Base-by-base conservation (phyloP, 2,797 vertebrate species). In the Harpagifer antarcticus region DNA sequence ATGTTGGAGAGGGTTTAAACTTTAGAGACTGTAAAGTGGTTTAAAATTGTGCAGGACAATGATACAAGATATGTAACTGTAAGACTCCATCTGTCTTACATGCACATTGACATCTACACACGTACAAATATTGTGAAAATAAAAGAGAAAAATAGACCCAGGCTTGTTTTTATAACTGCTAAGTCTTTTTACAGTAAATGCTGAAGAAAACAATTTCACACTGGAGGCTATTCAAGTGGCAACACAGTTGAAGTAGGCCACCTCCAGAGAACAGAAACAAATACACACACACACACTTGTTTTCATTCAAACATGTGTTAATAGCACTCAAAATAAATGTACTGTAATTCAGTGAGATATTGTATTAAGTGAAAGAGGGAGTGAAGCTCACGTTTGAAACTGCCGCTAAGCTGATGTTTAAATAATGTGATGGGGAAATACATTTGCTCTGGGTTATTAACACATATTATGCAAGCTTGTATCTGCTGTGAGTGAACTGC, bases 1-100 rank as follows among this genome's bases (percentile, higher is more conserved):
- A 63, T 43, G 12, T 44, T 19, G 13, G 15, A 68, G 47, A 66
- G 8, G 14, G 27, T 16, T 2, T 23, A 23, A 23, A 23, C 23
- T 2, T 4, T 3, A 23, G 13, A 45, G 47, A 62, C 12, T 9
- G 15, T 2, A 17, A 15, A 50, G 50, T 33, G 37, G 58, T 54
- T 55, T 37, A 40, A 9, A 13, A 31, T 43, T 37, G 23, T 40
- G 59, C 71, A 79, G 42, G 33, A 49, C 53, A 3, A 54, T 48
- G 43, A 20, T 44, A 54, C 44, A 33, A 69, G 60, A 78, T 62
- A 58, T 42, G 40, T 37, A 57, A 19, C 47, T n/a, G 33, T 10
- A n/a, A 9, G 10, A 56, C 19, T 12, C 14, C 58, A 45, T n/a
- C 57, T 59, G 17, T 54, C 23, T 1, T 14, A 33, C 1, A 9